These are phyloP conservation scores for Scrobipalpa costella DNA, from an alignment of 2,888 invertebrate genomes.

Conservation along the genomic window DNA sequence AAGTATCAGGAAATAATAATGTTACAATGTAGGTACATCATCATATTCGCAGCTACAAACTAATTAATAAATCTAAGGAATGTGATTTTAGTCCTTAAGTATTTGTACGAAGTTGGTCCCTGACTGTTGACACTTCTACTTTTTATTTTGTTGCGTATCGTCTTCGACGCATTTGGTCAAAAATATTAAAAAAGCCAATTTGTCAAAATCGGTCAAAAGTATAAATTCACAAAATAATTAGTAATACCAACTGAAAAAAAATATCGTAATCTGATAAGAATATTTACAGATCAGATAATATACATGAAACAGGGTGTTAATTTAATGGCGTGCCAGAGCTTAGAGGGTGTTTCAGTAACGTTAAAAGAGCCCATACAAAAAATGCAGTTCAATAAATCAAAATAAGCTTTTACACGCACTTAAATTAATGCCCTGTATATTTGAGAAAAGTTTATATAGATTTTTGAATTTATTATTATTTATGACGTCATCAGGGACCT, in stretches of 20 bases:
- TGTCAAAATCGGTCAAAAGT: neutral
- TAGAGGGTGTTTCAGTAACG: too few species aligned
- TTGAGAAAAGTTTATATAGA: neutral
- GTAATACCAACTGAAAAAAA: too few species aligned
- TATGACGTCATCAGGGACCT: neutral
- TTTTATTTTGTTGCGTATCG: neutral
- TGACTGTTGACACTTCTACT: neutral
- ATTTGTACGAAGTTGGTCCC: slow-evolving; percentile 1
- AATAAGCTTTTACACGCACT: too few species aligned
- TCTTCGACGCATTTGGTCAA: neutral
- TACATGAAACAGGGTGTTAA: too few species aligned
- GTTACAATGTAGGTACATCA: neutral
- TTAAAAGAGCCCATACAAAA: too few species aligned
- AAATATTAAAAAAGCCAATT: neutral
- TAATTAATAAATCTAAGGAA: slow-evolving; percentile 3
- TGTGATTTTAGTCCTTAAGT: slow-evolving; percentile 1
- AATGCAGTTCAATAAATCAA: too few species aligned
- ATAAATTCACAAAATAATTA: too few species aligned
- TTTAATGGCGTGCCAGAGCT: too few species aligned
- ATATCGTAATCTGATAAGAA: too few species aligned
- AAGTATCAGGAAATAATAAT: neutral
- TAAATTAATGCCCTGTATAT: too few species aligned
- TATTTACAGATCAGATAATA: too few species aligned
- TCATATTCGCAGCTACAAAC: neutral
- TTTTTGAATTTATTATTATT: neutral